These are phyloP conservation scores for Lasiurus cinereus DNA, from an alignment of 2,113 vertebrate genomes.

Conservation along the genomic window DNA sequence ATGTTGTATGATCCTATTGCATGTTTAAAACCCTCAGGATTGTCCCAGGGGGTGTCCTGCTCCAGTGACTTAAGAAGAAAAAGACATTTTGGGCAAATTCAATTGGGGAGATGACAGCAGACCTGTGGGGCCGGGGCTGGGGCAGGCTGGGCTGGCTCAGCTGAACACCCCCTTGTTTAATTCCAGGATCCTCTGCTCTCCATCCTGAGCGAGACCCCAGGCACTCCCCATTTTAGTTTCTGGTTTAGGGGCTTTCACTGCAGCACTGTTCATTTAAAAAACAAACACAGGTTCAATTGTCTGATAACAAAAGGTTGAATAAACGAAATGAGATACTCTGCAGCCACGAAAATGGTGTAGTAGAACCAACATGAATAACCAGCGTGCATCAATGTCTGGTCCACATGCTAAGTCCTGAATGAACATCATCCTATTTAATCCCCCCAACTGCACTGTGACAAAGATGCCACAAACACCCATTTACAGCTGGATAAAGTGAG, in stretches of 20 bases:
- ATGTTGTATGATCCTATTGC: background rate
- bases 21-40: background rate
- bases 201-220: background rate
- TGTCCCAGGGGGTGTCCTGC: background rate
- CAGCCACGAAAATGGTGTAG: background rate
- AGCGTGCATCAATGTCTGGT: accelerated
- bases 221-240: background rate
- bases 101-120: background rate
- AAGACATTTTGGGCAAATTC: background rate
- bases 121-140: too few species aligned
- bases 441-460: background rate
- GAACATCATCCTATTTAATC: too few species aligned
- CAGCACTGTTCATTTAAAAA: background rate
- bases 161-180: accelerated
- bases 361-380: too few species aligned
- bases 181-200: background rate
- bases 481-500: background rate
- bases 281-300: background rate
- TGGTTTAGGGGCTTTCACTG: background rate
- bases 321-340: background rate
- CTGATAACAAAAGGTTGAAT: background rate
- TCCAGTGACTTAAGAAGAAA: accelerated
- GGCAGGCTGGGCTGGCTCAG: background rate
- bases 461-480: accelerated
- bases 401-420: background rate